phyloP scores from a whole-genome alignment of 2,797 vertebrate species.

The Lates japonicus region DNA sequence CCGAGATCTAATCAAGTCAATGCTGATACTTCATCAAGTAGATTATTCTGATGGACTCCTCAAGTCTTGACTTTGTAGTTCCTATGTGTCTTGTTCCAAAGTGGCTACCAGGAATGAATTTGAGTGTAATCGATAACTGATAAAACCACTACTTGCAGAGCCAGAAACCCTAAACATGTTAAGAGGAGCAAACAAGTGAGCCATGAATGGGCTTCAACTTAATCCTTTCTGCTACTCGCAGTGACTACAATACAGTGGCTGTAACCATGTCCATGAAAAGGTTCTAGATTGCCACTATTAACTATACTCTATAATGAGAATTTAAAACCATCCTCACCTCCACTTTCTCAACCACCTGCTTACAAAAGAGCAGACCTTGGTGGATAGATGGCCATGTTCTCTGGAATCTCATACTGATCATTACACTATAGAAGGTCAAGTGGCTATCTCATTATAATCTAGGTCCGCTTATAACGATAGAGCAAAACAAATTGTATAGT shows the following conservation, averaged over 20 bases:
- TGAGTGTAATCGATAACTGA: background rate
- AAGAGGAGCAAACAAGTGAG: background rate
- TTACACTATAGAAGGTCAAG: slow-evolving; percentile 95
- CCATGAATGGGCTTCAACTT: background rate
- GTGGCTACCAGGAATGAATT: no score
- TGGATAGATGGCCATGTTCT: slow-evolving; percentile 99
- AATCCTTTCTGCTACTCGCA: background rate
- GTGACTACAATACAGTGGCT: background rate
- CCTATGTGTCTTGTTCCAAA: background rate
- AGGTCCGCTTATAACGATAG: slow-evolving; percentile 90
- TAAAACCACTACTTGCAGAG: background rate
- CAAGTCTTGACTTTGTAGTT: no score
- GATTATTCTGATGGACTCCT: background rate
- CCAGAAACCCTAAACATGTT: background rate
- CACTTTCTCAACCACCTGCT: slow-evolving; percentile 99
- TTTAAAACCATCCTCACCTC: slow-evolving; percentile 88
- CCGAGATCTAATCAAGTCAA: background rate
- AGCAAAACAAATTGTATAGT: background rate
- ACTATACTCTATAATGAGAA: background rate
- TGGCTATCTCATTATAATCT: slow-evolving; percentile 95
- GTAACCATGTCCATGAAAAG: background rate
- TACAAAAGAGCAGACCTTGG: slow-evolving; percentile 99
- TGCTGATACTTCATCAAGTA: background rate
- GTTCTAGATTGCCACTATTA: background rate
- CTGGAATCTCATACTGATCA: slow-evolving; percentile 98